Evolutionary conservation across 2,113 vertebrate genomes (phyloP).

Genomic region (Cyprinodon brontotheroides): DNA sequence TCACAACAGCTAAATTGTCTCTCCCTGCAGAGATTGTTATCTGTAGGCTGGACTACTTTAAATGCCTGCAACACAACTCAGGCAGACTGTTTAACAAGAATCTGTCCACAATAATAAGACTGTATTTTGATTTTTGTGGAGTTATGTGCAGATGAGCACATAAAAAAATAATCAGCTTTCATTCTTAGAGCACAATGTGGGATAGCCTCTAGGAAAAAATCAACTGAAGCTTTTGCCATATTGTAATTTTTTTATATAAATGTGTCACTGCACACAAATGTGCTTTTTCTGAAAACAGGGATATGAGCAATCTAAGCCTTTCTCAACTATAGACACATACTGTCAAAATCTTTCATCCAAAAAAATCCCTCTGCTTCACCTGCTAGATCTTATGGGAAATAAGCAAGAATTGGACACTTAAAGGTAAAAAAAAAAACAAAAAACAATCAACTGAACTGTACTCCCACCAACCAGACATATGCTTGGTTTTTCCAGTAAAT

Average conservation of each 20-base stretch:
- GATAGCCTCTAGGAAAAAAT: no score
- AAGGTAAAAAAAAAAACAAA: conserved; percentile 5
- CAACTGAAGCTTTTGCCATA: not conserved
- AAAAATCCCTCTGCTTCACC: not conserved
- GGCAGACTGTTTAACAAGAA: not conserved
- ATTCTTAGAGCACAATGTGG: not conserved
- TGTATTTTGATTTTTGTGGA: not conserved
- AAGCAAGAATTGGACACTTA: not conserved
- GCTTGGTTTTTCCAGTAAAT: not conserved
- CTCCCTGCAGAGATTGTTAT: conserved; percentile 6
- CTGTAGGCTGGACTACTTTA: not conserved
- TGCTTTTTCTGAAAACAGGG: not conserved
- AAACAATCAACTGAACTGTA: conserved; percentile 1
- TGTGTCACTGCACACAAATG: not conserved
- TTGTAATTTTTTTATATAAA: not conserved
- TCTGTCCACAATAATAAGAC: not conserved
- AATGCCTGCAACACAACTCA: conserved; percentile 7
- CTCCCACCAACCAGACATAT: not conserved
- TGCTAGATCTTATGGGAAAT: conserved; percentile 2
- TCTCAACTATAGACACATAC: not conserved
- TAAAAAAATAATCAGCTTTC: not conserved
- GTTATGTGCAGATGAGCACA: not conserved
- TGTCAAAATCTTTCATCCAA: not conserved
- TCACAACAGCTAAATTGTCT: not conserved
- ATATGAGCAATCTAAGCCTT: not conserved